phyloP scores from a whole-genome alignment of 2,888 invertebrate genomes.

The Lissocephala sabroskyi region DNA sequence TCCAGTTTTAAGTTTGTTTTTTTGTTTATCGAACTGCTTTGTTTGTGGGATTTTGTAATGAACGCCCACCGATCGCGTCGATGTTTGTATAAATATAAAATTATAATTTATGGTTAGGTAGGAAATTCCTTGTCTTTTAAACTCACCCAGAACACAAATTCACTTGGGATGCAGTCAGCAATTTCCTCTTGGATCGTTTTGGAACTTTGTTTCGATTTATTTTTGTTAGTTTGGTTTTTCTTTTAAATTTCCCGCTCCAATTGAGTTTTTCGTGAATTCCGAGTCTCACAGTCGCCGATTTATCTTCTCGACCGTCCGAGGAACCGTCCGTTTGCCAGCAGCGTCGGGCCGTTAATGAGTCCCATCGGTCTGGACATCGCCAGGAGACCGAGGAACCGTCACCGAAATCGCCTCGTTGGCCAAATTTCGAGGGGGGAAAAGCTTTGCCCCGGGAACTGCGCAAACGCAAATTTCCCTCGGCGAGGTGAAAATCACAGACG shows the following conservation, averaged over 20 bases:
- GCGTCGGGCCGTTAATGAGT: slow-evolving; percentile 59
- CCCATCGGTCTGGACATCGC: background rate
- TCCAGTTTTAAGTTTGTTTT: too few relatives aligned
- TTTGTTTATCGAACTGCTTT: too few relatives aligned
- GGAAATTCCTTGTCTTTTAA: slow-evolving; percentile 7
- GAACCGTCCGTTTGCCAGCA: slow-evolving; percentile 55
- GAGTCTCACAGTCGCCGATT: slow-evolving; percentile 16
- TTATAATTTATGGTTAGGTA: too few relatives aligned
- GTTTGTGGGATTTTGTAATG: too few relatives aligned
- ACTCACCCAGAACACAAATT: slow-evolving; percentile 6
- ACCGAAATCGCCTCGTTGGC: background rate
- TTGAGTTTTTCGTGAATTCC: slow-evolving; percentile 11
- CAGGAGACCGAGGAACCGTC: background rate
- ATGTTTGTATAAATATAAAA: too few relatives aligned
- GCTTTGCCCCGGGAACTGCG: slow-evolving; percentile 28
- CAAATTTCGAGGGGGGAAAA: slow-evolving; percentile 8
- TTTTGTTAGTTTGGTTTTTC: background rate
- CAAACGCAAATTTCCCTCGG: slow-evolving; percentile 26
- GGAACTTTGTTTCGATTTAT: background rate
- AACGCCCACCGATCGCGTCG: too few relatives aligned
- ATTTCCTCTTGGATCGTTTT: slow-evolving; percentile 1
- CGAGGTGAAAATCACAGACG: slow-evolving; percentile 27
- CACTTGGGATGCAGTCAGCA: slow-evolving; percentile 3
- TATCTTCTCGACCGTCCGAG: slow-evolving; percentile 6
- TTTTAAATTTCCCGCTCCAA: slow-evolving; percentile 12